A percentile compares a stretch with the other conserved stretches of the same genome.
Conservation (phyloP, 2,888 invertebrate genomes). For the Perithous albicinctus region DNA sequence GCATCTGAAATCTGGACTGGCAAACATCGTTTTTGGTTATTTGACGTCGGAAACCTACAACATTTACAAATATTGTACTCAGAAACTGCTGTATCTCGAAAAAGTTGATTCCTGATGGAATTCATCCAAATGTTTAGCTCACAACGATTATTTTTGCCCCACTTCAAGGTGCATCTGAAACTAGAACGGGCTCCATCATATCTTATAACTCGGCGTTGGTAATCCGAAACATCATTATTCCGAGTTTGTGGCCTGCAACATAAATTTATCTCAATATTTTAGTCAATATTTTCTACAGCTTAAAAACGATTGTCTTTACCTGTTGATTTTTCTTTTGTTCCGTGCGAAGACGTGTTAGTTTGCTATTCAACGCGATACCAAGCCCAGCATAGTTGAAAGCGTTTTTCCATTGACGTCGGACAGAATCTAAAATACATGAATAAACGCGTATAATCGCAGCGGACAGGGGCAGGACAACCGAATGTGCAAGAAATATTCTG, state of each 20-base stretch:
- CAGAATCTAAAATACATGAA: conserved; percentile 1
- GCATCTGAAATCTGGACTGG: background rate
- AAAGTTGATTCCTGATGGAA: background rate
- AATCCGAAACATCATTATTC: background rate
- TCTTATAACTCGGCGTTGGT: too few species aligned
- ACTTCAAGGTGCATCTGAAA: background rate
- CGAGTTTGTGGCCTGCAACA: background rate
- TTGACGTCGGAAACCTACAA: conserved; percentile 1
- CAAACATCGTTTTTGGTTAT: background rate
- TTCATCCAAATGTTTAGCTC: background rate
- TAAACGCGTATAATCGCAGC: background rate
- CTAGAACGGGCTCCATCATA: background rate
- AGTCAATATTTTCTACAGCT: background rate
- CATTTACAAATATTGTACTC: background rate
- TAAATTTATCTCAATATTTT: conserved; percentile 1
- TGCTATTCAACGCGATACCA: conserved; percentile 5
- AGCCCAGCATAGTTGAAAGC: too few species aligned
- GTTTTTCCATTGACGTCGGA: background rate
- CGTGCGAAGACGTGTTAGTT: background rate
- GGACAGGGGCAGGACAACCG: too few species aligned
- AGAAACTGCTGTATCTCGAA: background rate
- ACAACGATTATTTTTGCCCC: background rate
- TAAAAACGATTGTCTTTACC: background rate
- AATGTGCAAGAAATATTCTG: too few species aligned
- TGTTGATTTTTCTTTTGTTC: conserved; percentile 1